Conservation (phyloP, 53 echinoderm and acorn worm species). For the Patiria pectinifera region DNA sequence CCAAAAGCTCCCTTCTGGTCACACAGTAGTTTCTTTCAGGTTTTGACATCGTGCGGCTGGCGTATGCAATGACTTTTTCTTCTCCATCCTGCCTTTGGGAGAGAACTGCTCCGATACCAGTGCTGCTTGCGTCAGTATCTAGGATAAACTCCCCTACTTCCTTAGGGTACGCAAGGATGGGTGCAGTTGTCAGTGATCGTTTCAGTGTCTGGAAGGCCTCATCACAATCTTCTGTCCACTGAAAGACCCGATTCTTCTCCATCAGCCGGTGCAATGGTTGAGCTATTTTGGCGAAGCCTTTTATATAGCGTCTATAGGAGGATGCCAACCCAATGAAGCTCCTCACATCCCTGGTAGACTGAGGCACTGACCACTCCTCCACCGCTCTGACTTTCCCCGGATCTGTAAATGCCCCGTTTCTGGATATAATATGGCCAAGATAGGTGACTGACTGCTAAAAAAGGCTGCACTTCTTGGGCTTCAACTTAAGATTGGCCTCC, state of each 20-base stretch:
- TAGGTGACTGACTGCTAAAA: constrained; percentile 13
- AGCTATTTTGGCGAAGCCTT: constrained; percentile 19
- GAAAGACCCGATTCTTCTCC: constrained; percentile 13
- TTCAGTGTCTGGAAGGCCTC: constrained; percentile 32
- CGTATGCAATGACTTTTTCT: no score
- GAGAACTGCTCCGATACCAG: constrained; percentile 40
- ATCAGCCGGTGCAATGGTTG: constrained; percentile 48
- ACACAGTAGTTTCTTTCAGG: no score
- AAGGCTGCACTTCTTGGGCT: constrained; percentile 20
- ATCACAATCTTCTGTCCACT: constrained; percentile 42
- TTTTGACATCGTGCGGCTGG: no score
- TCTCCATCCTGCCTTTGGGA: constrained; percentile 8
- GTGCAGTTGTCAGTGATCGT: constrained; percentile 22
- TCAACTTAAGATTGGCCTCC: constrained; percentile 11
- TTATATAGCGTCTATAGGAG: not conserved
- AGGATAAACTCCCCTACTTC: constrained; percentile 24
- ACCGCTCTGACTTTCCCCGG: not conserved
- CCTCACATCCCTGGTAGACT: constrained; percentile 5
- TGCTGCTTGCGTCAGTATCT: constrained; percentile 45
- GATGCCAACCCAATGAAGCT: constrained; percentile 20
- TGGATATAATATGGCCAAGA: constrained; percentile 31
- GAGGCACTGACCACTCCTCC: constrained; percentile 15
- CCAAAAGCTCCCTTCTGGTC: no score
- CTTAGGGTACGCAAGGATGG: constrained; percentile 46
- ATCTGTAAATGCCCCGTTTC: constrained; percentile 10